A percentile compares a stretch with the other conserved stretches of the same genome.
Evolutionary conservation across 64 coral and sea anemone genomes (phyloP).

Genomic region (Stichodactyla helianthus): DNA sequence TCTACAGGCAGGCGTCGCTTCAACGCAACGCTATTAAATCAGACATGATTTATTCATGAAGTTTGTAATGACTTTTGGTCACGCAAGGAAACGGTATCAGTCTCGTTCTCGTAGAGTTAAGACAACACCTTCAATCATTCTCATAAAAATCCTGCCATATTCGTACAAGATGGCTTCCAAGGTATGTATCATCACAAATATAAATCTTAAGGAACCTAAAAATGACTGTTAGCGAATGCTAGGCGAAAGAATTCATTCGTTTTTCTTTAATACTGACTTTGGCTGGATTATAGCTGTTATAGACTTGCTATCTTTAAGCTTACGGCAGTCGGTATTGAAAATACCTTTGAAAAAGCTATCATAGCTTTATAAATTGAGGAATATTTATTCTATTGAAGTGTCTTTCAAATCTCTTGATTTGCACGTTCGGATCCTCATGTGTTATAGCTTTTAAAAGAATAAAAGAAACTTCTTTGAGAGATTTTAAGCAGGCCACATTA

Average conservation of each 20-base stretch:
- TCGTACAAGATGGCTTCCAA: neutral
- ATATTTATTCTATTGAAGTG: no score
- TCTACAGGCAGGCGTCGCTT: neutral
- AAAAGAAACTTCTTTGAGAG: no score
- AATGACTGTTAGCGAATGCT: neutral
- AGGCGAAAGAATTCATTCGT: neutral
- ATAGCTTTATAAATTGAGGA: neutral
- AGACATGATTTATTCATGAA: neutral
- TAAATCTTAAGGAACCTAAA: neutral
- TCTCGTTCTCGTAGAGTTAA: neutral
- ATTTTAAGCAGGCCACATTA: no score
- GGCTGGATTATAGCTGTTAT: neutral
- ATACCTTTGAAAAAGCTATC: neutral
- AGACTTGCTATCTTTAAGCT: neutral
- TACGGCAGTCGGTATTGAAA: neutral
- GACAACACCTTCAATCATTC: neutral
- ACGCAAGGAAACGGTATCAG: neutral
- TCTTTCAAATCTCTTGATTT: no score
- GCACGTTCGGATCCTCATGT: no score
- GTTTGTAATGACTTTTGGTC: slow-evolving; percentile 6
- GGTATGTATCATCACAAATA: neutral
- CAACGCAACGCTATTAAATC: neutral
- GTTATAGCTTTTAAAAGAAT: no score
- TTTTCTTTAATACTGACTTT: neutral
- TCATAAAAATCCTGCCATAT: neutral